A percentile compares a stretch with the other conserved stretches of the same genome.
Conservation (phyloP, 92 coral and sea anemone genomes). For the Galaxea fascicularis region DNA sequence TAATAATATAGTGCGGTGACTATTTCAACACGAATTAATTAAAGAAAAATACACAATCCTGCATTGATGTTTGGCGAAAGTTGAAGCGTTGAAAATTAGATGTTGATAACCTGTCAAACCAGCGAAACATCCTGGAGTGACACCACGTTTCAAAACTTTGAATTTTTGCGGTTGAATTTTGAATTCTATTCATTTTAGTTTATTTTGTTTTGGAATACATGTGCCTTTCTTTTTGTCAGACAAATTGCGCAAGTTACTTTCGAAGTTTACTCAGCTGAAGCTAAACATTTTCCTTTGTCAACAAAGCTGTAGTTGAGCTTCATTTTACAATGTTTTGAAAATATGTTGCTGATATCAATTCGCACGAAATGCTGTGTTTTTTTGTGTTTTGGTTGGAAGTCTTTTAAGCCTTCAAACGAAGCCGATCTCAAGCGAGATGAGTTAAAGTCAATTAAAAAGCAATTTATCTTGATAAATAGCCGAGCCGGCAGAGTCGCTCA, state of each 20-base stretch:
- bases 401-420: slow-evolving; percentile 11
- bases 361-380: background rate
- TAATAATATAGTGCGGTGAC: background rate
- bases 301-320: slow-evolving; percentile 13
- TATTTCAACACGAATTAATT: slow-evolving; percentile 2
- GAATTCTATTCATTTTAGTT: background rate
- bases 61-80: background rate
- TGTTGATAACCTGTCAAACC: background rate
- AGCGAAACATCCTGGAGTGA: background rate
- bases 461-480: slow-evolving; percentile 26
- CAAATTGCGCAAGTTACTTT: background rate
- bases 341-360: background rate
- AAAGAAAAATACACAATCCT: slow-evolving; percentile 6
- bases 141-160: background rate
- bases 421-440: slow-evolving; percentile 9
- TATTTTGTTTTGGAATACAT: background rate
- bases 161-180: background rate
- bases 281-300: slow-evolving; percentile 2
- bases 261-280: slow-evolving; percentile 32
- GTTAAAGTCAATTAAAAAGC: slow-evolving; percentile 20
- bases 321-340: background rate
- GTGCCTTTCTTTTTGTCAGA: background rate
- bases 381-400: background rate
- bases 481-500: background rate
- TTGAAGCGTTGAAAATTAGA: slow-evolving; percentile 8